A percentile compares a stretch with the other conserved stretches of the same genome.
Evolutionary conservation across 30 jellyfish, hydroid and myxozoan genomes (phyloP).

Genomic region (Catostylus mosaicus): DNA sequence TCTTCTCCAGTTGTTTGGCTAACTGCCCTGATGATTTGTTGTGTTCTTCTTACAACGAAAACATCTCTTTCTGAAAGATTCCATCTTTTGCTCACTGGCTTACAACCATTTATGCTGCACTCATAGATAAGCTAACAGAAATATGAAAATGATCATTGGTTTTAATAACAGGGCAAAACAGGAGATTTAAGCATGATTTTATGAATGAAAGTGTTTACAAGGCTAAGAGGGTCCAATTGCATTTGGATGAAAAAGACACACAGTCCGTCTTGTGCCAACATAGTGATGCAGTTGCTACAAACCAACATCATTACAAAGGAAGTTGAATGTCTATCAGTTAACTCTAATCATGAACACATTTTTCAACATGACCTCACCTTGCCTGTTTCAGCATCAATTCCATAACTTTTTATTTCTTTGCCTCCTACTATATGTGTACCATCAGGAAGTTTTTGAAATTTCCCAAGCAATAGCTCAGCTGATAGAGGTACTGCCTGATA

Average conservation of each 20-base stretch:
- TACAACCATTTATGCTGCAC: constrained; percentile 89
- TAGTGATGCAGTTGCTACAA: too few species aligned
- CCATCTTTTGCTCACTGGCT: constrained; percentile 46
- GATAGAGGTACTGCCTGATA: constrained; percentile 84
- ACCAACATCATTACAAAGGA: not conserved
- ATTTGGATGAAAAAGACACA: too few species aligned
- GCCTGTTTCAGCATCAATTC: constrained; percentile 90
- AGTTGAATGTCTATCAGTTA: not conserved
- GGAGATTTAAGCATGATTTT: too few species aligned
- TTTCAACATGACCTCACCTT: constrained; percentile 60
- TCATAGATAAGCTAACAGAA: constrained; percentile 65
- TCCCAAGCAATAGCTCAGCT: constrained; percentile 85
- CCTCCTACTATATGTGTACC: constrained; percentile 93
- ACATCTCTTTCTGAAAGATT: constrained; percentile 77
- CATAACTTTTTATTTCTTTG: constrained; percentile 75
- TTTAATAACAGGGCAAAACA: too few species aligned
- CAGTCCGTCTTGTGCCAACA: too few species aligned
- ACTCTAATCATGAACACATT: not conserved
- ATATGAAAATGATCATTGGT: not conserved
- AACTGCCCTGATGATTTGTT: constrained; percentile 85
- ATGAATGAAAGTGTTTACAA: too few species aligned
- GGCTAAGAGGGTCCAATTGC: too few species aligned
- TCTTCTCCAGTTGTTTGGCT: constrained; percentile 85
- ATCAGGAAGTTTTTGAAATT: constrained; percentile 76
- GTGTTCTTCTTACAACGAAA: constrained; percentile 79